phyloP scores from a whole-genome alignment of 2,113 vertebrate genomes.

The Tilapia sparmanii region DNA sequence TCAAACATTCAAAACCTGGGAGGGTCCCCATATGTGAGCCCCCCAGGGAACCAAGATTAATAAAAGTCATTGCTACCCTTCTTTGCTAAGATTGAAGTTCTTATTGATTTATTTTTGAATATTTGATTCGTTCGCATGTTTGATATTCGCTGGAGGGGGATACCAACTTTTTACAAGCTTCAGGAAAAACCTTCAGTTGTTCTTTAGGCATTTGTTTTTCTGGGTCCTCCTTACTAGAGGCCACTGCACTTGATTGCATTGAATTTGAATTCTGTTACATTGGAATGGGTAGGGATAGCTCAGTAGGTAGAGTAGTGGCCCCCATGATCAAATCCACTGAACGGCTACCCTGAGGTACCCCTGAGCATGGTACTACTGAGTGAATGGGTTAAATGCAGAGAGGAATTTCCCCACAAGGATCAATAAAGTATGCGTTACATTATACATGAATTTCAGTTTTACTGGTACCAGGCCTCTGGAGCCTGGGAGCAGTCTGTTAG shows the following conservation, averaged over 20 bases:
- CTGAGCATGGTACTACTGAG: background rate
- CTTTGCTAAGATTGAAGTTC: too few species aligned
- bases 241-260: too few species aligned
- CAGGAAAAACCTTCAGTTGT: background rate
- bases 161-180: background rate
- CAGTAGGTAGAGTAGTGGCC: too few species aligned
- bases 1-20: too few species aligned
- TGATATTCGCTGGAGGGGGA: background rate
- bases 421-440: background rate
- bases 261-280: too few species aligned
- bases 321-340: background rate
- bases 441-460: background rate
- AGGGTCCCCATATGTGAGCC: too few species aligned
- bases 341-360: background rate
- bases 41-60: too few species aligned
- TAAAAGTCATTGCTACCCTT: too few species aligned
- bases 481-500: background rate
- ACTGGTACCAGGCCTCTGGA: background rate
- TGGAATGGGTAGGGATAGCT: too few species aligned
- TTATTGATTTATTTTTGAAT: background rate
- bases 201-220: background rate
- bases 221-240: too few species aligned
- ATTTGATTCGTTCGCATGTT: background rate
- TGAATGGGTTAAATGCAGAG: background rate
- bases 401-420: background rate